These are phyloP conservation scores for Herpetotheres cachinnans DNA, from an alignment of 2,113 vertebrate genomes.

Conservation along the genomic window DNA sequence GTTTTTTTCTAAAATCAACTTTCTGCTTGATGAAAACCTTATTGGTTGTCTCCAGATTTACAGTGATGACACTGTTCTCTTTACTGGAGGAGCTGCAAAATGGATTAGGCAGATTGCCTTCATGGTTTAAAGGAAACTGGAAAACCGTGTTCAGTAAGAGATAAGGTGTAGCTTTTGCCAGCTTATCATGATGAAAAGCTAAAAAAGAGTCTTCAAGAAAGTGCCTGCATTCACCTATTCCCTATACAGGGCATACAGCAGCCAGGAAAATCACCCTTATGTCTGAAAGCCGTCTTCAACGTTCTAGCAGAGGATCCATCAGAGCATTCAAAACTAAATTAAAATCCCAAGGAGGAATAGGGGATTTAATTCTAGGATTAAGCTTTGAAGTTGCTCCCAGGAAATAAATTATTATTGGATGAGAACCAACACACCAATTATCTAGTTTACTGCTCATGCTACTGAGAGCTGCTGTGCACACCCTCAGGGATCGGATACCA, in stretches of 20 bases:
- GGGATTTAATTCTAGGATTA: constrained; percentile 68
- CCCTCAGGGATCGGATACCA: not conserved
- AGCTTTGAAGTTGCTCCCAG: constrained; percentile 61
- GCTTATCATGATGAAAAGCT: constrained; percentile 4
- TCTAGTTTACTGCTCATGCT: constrained; percentile 60
- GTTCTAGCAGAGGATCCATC: constrained; percentile 47
- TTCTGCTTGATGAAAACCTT: constrained; percentile 45
- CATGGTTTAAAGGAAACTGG: constrained; percentile 44
- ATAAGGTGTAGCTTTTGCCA: constrained; percentile 48
- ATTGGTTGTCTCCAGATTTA: constrained; percentile 37
- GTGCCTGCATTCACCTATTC: constrained; percentile 16
- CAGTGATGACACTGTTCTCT: constrained; percentile 8
- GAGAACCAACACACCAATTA: constrained; percentile 66
- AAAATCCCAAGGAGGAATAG: constrained; percentile 56
- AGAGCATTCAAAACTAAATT: constrained; percentile 66
- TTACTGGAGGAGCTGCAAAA: constrained; percentile 37
- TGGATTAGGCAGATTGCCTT: constrained; percentile 36
- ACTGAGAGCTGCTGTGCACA: constrained; percentile 22
- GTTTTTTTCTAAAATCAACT: not conserved
- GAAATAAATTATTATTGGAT: constrained; percentile 70
- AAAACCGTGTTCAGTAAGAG: constrained; percentile 20
- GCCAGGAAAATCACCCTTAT: not conserved
- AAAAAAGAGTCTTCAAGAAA: not conserved
- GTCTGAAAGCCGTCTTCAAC: constrained; percentile 18
- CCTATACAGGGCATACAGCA: not conserved